Conservation (phyloP, 35 echinoderm and acorn worm species). For the Eucidaris tribuloides region DNA sequence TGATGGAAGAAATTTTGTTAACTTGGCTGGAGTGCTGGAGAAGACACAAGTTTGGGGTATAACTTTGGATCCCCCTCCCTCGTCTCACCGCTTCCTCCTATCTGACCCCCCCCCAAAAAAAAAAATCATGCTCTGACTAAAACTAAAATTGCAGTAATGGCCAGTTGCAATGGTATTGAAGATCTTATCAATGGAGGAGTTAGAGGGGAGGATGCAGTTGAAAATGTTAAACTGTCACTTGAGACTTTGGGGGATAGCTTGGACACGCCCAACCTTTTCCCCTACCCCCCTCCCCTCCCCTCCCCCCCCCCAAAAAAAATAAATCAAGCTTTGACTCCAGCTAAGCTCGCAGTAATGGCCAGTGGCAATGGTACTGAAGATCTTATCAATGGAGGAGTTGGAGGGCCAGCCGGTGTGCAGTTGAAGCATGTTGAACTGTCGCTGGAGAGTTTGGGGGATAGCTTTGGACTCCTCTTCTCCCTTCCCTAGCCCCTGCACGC, state of each 20-base stretch:
- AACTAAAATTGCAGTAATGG: conserved; percentile 87
- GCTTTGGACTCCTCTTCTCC: conserved; percentile 84
- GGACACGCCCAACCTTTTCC: conserved; percentile 80
- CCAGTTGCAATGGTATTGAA: conserved; percentile 72
- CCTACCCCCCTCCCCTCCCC: too few relatives aligned
- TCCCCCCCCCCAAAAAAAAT: too few relatives aligned
- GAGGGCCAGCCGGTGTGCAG: conserved; percentile 90
- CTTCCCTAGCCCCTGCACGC: neutral
- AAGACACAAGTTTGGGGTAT: conserved; percentile 95
- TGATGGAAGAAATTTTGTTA: too few relatives aligned
- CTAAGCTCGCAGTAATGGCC: conserved; percentile 81
- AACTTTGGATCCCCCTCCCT: conserved; percentile 88
- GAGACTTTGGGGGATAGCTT: conserved; percentile 96
- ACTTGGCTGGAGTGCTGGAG: too few relatives aligned
- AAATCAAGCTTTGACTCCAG: too few relatives aligned
- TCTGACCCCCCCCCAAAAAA: too few relatives aligned
- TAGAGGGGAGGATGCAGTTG: conserved; percentile 94
- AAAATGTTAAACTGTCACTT: conserved; percentile 99
- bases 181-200: conserved; percentile 97
- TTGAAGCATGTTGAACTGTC: conserved; percentile 82
- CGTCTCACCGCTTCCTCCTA: neutral
- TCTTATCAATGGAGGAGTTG: conserved; percentile 97
- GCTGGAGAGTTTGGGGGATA: conserved; percentile 95
- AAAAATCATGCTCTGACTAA: too few relatives aligned
- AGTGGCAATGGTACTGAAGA: conserved; percentile 69